Percentiles rank a stretch among this genome's conserved stretches.
These are phyloP conservation scores for Hetaerina americana DNA, from an alignment of 1,140 invertebrate species.

Conservation along the genomic window DNA sequence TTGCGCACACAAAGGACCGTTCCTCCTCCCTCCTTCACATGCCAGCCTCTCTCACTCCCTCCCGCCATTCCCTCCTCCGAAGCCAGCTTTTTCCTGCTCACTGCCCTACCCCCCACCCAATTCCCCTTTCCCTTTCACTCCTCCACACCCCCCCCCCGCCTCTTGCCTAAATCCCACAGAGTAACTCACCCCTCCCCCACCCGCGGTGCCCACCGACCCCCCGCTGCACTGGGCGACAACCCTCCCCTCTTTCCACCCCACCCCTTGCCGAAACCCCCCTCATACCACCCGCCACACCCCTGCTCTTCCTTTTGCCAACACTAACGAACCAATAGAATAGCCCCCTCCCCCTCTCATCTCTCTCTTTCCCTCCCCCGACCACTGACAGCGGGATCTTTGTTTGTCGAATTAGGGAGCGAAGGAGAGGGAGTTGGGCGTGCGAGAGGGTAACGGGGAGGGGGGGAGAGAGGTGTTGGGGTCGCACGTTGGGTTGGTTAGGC, in stretches of 20 bases:
- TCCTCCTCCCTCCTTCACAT: background rate
- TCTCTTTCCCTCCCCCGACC: background rate
- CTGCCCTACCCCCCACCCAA: background rate
- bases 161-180: too few species aligned
- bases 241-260: background rate
- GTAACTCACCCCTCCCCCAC: background rate
- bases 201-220: background rate
- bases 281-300: background rate
- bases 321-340: background rate
- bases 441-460: background rate
- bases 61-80: background rate
- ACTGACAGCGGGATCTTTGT: constrained; percentile 11
- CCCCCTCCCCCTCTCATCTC: background rate
- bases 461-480: background rate
- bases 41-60: too few species aligned
- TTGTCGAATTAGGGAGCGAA: constrained; percentile 17
- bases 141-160: background rate
- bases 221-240: background rate
- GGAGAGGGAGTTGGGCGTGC: background rate
- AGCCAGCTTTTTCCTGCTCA: too few species aligned
- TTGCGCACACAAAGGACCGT: background rate
- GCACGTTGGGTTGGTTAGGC: too few species aligned
- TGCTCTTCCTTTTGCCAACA: too few species aligned
- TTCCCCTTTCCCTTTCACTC: background rate
- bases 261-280: background rate